Percentiles rank a stretch among this genome's conserved stretches.
Conservation (phyloP, 1,140 invertebrate species). For the Epicauta chinensis region DNA sequence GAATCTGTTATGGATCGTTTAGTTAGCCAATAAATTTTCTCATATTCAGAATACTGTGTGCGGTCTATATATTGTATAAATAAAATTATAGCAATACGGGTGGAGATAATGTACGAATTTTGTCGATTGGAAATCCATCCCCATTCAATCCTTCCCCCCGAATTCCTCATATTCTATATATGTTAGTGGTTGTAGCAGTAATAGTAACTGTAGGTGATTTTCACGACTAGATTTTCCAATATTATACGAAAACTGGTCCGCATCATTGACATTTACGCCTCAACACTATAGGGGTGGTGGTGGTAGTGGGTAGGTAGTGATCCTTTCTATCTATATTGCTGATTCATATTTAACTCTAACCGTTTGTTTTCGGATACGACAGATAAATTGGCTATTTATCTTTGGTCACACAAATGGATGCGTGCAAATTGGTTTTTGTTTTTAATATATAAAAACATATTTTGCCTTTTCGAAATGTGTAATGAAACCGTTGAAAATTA, state of each 20-base stretch:
- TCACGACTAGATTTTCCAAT: neutral
- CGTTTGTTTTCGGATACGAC: neutral
- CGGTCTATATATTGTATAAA: neutral
- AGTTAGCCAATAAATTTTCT: too few species aligned
- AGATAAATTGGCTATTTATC: slow-evolving; percentile 13
- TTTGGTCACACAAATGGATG: too few species aligned
- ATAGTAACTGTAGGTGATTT: neutral
- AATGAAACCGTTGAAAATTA: too few species aligned
- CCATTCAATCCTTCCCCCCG: neutral
- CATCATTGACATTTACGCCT: slow-evolving; percentile 4
- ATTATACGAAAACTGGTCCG: neutral
- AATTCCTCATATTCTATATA: neutral
- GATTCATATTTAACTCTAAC: slow-evolving; percentile 2
- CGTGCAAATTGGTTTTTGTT: too few species aligned
- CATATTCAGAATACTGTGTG: too few species aligned
- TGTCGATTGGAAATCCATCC: neutral
- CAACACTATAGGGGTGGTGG: neutral
- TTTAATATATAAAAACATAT: too few species aligned
- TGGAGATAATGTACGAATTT: neutral
- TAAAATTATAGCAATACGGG: neutral
- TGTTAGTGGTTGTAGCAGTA: neutral
- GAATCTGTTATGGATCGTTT: too few species aligned
- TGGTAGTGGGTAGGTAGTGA: too few species aligned
- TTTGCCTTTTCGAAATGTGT: too few species aligned
- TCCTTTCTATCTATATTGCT: neutral